Conservation (phyloP, 2,113 vertebrate genomes). For the Sturnus vulgaris region DNA sequence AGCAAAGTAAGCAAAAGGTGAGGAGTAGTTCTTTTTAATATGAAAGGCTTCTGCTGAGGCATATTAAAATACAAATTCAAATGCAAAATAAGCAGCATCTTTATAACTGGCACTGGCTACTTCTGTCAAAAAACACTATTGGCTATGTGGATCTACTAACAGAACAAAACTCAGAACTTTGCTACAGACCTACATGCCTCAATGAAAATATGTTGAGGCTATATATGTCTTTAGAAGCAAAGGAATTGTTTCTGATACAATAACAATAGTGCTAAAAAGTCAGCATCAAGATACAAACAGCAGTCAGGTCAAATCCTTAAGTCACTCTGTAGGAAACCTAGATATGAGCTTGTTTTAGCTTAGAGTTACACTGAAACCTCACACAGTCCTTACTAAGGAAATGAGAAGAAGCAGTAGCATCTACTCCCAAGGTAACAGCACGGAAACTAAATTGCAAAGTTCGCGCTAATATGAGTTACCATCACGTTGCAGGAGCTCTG, state of each 20-base stretch:
- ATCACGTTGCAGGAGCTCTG: constrained; percentile 8
- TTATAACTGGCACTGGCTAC: neutral
- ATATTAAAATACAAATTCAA: neutral
- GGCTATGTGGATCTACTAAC: neutral
- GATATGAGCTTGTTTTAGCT: constrained; percentile 31
- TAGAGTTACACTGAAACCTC: constrained; percentile 38
- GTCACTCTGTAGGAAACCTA: constrained; percentile 14
- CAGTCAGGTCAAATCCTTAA: constrained; percentile 36
- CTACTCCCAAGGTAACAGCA: constrained; percentile 40
- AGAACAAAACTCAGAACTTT: neutral
- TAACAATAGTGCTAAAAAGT: neutral
- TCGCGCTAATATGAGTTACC: constrained; percentile 50
- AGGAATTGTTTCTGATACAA: neutral
- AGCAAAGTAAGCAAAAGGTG: constrained; percentile 7
- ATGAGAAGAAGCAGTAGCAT: constrained; percentile 20
- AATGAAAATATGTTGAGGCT: neutral
- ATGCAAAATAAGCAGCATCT: neutral
- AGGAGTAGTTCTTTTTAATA: constrained; percentile 20
- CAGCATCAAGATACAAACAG: neutral
- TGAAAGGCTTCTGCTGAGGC: neutral
- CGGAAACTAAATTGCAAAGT: constrained; percentile 50
- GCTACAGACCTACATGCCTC: neutral
- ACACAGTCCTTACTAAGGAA: constrained; percentile 48
- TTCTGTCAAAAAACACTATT: neutral
- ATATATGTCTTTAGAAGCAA: neutral